phyloP scores from a whole-genome alignment of 1,140 invertebrate genomes.

The Spodoptera litura region DNA sequence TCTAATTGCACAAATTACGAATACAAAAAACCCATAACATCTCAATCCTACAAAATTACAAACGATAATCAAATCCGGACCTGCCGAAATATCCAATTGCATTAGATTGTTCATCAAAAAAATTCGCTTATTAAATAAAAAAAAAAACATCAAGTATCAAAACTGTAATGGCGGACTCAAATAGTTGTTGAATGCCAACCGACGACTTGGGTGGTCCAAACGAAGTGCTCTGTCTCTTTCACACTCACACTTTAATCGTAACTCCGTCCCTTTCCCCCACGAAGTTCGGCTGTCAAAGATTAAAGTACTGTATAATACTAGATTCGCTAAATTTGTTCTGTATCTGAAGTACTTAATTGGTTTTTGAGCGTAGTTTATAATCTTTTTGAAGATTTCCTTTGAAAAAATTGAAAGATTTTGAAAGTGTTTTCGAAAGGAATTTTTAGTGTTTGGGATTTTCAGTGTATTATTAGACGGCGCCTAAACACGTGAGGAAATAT shows the following conservation, averaged over 20 bases:
- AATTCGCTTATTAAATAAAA: constrained; percentile 25
- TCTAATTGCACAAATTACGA: too few relatives aligned
- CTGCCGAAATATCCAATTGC: constrained; percentile 3
- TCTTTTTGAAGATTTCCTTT: constrained; percentile 20
- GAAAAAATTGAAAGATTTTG: too few relatives aligned
- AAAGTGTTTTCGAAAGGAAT: constrained; percentile 2
- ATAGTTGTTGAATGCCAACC: constrained; percentile 58
- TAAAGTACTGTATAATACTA: constrained; percentile 54
- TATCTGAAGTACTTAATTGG: constrained; percentile 18
- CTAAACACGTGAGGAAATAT: too few relatives aligned
- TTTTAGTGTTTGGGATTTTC: neutral
- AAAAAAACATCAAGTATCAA: constrained; percentile 37
- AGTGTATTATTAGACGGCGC: too few relatives aligned
- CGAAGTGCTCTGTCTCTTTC: constrained; percentile 50
- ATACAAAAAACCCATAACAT: neutral
- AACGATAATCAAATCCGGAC: constrained; percentile 5
- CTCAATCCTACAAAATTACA: neutral
- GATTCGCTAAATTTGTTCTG: constrained; percentile 33
- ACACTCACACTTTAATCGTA: constrained; percentile 32
- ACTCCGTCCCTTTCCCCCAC: constrained; percentile 44
- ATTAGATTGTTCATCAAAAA: constrained; percentile 1
- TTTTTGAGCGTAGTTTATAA: neutral
- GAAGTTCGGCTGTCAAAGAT: constrained; percentile 59
- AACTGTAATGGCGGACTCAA: neutral
- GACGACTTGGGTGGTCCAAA: constrained; percentile 75